Percentiles rank a stretch among this genome's conserved stretches.
phyloP scores from a whole-genome alignment of 2,113 vertebrate species.

The Atherinomorus stipes region DNA sequence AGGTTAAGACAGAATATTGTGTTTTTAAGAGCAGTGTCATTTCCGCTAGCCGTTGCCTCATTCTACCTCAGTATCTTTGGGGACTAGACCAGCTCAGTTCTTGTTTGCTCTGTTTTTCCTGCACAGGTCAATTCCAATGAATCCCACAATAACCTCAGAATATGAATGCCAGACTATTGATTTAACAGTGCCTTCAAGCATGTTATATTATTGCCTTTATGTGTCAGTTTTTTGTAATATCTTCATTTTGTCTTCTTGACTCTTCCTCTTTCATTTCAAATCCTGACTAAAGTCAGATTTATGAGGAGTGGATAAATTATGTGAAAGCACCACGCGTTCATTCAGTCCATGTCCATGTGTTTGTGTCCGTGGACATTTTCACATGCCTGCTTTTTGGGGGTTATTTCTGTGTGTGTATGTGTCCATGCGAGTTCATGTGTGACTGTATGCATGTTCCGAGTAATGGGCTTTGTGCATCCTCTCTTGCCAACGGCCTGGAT shows the following conservation, averaged over 20 bases:
- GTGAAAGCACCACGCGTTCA: background rate
- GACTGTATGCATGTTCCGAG: conserved; percentile 62
- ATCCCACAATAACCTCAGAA: conserved; percentile 42
- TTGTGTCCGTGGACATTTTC: background rate
- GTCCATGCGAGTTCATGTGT: conserved; percentile 36
- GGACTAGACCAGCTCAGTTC: conserved; percentile 27
- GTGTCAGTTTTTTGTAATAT: conserved; percentile 28
- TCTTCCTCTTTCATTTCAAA: conserved; percentile 4
- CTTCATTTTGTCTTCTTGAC: conserved; percentile 34
- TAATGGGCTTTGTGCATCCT: conserved; percentile 77
- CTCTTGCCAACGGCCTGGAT: conserved; percentile 65
- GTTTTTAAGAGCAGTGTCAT: conserved; percentile 45
- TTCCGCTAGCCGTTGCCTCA: conserved; percentile 46
- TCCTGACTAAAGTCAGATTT: conserved; percentile 30
- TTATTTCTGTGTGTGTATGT: background rate
- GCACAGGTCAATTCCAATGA: conserved; percentile 12
- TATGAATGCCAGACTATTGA: conserved; percentile 60
- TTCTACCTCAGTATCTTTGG: conserved; percentile 41
- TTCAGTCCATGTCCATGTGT: background rate
- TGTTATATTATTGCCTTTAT: conserved; percentile 26
- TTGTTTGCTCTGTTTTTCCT: conserved; percentile 52
- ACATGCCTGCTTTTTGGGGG: conserved; percentile 1
- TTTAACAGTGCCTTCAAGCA: conserved; percentile 30
- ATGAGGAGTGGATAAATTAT: conserved; percentile 22
- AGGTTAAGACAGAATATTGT: conserved; percentile 58